Evolutionary conservation across 2,113 vertebrate species (phyloP), one percentile per base, ranked within the genome.

Genomic region (Crotalus viridis): DNA sequence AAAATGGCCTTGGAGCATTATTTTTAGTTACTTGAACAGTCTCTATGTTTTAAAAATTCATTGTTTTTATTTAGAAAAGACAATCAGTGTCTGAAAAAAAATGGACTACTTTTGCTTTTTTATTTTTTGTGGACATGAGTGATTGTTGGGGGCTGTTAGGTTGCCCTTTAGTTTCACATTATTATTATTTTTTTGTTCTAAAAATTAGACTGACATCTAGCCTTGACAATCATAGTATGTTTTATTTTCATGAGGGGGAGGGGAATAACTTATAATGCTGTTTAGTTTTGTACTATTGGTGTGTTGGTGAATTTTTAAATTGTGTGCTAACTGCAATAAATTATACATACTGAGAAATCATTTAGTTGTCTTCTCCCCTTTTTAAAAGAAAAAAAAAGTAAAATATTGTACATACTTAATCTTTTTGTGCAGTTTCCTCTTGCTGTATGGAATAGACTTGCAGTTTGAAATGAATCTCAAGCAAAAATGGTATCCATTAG

Each of bases 281-380:
- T 99, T 99, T 99, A 99, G 99, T 99, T 99, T 99, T 99, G 99
- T 99, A 99, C 99, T 99, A 98, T 99, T 99, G 98, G 98, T 99
- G 99, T 99, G 99, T 99, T 99, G 98, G 99, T 99, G 99, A 99
- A 99, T 99, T 99, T 99, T 99, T 99, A 98, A 99, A 99, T 99
- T 99, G 99, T 99, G 99, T 99, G 99, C 98, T 99, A 99, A 99
- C 98, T 99, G 99, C 99, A 99, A 99, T 99, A 99, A 99, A 99
- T 99, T 99, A 99, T 99, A 99, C 99, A 98, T 99, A 98, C 98
- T 97, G 97, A 97, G 97, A 97, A 97, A 96, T 96, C 95, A 97
- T 96, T 97, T 97, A 95, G 91, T 96, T 92, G 97, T 97, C 97
- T 97, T 97, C 95, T 97, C 96, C 89, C 54, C 93, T 96, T 96